Base-by-base conservation (phyloP, 2,113 vertebrate genomes). In the Lonchura striata region DNA sequence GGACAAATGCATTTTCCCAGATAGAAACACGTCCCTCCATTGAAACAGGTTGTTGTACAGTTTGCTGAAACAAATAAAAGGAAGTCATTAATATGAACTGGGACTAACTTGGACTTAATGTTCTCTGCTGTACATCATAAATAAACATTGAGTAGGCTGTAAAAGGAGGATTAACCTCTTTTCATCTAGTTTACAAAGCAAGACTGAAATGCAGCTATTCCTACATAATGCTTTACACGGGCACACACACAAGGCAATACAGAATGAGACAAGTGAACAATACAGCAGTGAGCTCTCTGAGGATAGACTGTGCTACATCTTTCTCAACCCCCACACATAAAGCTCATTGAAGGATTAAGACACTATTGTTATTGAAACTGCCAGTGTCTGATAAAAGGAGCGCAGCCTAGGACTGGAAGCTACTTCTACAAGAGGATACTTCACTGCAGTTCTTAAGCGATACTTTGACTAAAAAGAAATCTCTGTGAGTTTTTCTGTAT, bases 1-100 rank as follows among this genome's bases (percentile, higher is more conserved):
- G 98, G 97, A 81, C 99, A 99, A 92, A 99, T 97, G 88, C 99
- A 99, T 97, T 99, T 99, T 86, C 98, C 98, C 27, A 98, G 98
- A 91, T 98, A 99, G 97, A 99, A 99, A 69, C 98, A 99, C 0
- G 98, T 99, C 70, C 98, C 99, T 92, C 99, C 99, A 9, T 99
- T 99, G 94, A 98, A 98, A 95, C 99, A 99, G 61, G 97, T 98
- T 71, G 97, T 97, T 56, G 98, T 99, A 90, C 98, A 99, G 96
- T 99, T 99, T 64, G 97, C 98, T 99, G 97, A 93, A 96, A 91
- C 81, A 92, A 96, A 88, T 50, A 93, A 86, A 85, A 69, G 25
- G 72, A 81, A 86, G 22, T 83, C 11, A 46, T 71, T 77, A 44
- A 78, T 22, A 80, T 4, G 39, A 81, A 41, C 31, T 70, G 37